Evolutionary conservation across 2,888 invertebrate species (phyloP), one percentile per base, ranked within the genome.

Genomic region (Tanypteryx hageni): DNA sequence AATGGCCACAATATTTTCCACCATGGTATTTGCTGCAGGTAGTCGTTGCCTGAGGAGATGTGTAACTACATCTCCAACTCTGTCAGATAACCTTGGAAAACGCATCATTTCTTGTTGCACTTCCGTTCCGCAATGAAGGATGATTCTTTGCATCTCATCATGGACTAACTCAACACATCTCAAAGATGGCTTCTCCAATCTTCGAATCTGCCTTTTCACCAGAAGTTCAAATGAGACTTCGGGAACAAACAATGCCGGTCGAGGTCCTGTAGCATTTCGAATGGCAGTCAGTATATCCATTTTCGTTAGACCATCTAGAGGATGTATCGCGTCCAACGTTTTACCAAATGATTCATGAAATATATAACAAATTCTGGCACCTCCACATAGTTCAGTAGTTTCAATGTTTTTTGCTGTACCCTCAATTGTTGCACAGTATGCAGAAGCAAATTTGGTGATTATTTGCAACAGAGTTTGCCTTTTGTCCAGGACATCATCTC

Each of bases 61-160:
- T 18, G 99, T 99, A 11, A 99, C 99, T 14, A 99, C 99, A 95
- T 99, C 99, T 1, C 99, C 98, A 94, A 99, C 99, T 94, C 98
- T 97, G 95, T 99, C 99, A 95, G 99, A 99, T 92, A 99, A 96
- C 94, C 98, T 98, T 16, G 99, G 99, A 95, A 99, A 99, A 58
- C 98, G 97, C 92, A 99, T 95, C 99, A 99, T 99, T 96, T 99
- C 99, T 95, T 99, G 99, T 95, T 99, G 98, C 82, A 98, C 98
- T 95, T 99, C 99, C 61, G 98, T 98, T 93, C 99, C 99, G 95
- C 99, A 99, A 95, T 99, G 99, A 95, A 99, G 97, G 94, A 99
- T 99, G 94, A 99, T 99, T 93, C 99, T 96, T 95, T 99, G 99
- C 99, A 99, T 99, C 95, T 99, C 99, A 95, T 99, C 99, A 94